Conservation (phyloP, 2,797 vertebrate species). For the Sparus aurata region DNA sequence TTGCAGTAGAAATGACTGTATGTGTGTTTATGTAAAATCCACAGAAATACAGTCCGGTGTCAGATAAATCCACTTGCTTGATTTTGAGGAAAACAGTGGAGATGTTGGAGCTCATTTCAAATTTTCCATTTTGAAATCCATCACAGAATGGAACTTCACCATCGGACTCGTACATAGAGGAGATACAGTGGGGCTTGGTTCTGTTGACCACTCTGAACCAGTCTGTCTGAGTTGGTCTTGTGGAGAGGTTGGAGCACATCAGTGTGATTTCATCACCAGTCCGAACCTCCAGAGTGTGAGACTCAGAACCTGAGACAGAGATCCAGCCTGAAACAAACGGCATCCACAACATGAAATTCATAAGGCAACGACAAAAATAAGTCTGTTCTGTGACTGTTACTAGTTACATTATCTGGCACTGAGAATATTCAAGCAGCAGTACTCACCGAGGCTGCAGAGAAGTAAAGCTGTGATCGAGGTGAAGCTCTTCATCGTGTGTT, state of each 20-base stretch:
- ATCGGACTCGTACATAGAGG: neutral
- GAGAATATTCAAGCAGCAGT: too few relatives aligned
- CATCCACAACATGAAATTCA: too few relatives aligned
- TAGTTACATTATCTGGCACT: too few relatives aligned
- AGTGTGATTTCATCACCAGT: too few relatives aligned
- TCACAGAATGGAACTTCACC: neutral
- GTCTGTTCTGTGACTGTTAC: too few relatives aligned
- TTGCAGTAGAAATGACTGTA: neutral
- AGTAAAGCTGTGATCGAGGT: too few relatives aligned
- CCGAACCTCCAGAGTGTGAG: too few relatives aligned
- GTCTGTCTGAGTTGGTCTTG: neutral
- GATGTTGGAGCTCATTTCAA: conserved; percentile 34
- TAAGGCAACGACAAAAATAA: too few relatives aligned
- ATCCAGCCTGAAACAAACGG: too few relatives aligned
- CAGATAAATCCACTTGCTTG: conserved; percentile 21
- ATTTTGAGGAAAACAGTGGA: conserved; percentile 52
- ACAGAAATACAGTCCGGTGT: conserved; percentile 71
- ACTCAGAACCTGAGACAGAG: too few relatives aligned
- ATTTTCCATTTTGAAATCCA: conserved; percentile 34
- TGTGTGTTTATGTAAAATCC: conserved; percentile 27
- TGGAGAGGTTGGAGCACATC: neutral
- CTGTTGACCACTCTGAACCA: conserved; percentile 57
- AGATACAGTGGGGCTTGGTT: conserved; percentile 44
- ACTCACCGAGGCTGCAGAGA: too few relatives aligned
- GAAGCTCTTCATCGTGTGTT: too few relatives aligned